Conservation (phyloP, 1,140 invertebrate species). For the Drosophila dunni region DNA sequence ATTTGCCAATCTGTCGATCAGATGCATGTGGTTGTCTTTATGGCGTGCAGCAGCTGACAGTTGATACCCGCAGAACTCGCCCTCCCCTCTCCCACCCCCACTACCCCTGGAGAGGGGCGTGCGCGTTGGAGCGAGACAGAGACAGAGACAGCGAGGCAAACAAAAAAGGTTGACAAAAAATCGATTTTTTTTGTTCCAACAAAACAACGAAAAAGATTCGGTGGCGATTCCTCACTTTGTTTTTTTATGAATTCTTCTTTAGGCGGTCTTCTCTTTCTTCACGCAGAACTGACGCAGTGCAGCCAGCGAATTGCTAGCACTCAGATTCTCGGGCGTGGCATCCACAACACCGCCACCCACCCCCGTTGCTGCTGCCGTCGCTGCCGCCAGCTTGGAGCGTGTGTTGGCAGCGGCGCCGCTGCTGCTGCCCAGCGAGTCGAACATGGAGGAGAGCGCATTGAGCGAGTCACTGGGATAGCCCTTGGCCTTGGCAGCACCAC, state of each 20-base stretch:
- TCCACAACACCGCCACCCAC: not conserved
- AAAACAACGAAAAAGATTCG: slow-evolving; percentile 78
- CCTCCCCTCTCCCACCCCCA: not conserved
- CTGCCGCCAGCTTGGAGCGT: slow-evolving; percentile 62
- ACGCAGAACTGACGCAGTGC: slow-evolving; percentile 83
- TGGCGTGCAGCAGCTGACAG: slow-evolving; percentile 1
- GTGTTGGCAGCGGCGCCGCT: slow-evolving; percentile 50
- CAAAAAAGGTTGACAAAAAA: slow-evolving; percentile 76
- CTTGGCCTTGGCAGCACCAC: slow-evolving; percentile 81
- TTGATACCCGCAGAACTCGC: not conserved
- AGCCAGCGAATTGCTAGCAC: slow-evolving; percentile 73
- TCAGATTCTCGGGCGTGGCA: slow-evolving; percentile 71
- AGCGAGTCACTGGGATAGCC: slow-evolving; percentile 87
- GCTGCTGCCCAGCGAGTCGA: slow-evolving; percentile 86
- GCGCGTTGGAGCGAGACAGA: slow-evolving; percentile 3
- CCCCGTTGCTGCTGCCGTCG: slow-evolving; percentile 44
- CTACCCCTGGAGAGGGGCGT: not conserved
- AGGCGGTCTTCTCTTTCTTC: slow-evolving; percentile 84
- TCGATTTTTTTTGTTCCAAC: slow-evolving; percentile 40
- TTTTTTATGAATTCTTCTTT: slow-evolving; percentile 40
- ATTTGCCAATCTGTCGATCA: not conserved
- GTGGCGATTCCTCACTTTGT: slow-evolving; percentile 43
- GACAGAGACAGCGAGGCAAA: slow-evolving; percentile 48
- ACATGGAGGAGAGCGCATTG: slow-evolving; percentile 94
- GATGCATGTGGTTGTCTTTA: not conserved